Percentiles rank a stretch among this genome's conserved stretches.
Conservation (phyloP, 2,113 vertebrate species). For the Petroica traversi region DNA sequence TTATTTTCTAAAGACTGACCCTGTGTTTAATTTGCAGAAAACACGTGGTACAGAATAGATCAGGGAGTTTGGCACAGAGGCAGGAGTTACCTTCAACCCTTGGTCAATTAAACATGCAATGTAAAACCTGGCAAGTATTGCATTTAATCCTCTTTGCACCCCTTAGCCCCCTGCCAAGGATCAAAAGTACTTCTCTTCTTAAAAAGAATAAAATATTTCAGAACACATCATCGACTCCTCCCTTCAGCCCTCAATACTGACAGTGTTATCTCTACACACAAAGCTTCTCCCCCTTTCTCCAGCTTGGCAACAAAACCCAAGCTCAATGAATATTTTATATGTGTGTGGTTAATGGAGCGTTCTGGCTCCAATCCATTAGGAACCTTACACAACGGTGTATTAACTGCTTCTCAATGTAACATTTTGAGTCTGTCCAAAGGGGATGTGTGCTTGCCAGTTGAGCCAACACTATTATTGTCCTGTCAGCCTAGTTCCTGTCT, state of each 20-base stretch:
- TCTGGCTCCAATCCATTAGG: constrained; percentile 70
- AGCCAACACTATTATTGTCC: constrained; percentile 36
- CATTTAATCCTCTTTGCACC: constrained; percentile 59
- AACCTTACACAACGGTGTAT: constrained; percentile 73
- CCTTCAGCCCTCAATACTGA: constrained; percentile 12
- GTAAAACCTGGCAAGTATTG: constrained; percentile 47
- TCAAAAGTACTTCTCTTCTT: constrained; percentile 25
- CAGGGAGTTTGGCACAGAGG: not conserved
- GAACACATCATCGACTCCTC: not conserved
- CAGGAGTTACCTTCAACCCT: constrained; percentile 24
- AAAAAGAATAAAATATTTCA: constrained; percentile 24
- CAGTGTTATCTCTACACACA: constrained; percentile 24
- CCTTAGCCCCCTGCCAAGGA: constrained; percentile 24
- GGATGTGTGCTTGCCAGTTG: constrained; percentile 52
- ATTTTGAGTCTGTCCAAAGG: constrained; percentile 63
- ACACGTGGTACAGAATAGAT: not conserved
- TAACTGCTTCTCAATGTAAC: constrained; percentile 65
- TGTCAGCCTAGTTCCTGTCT: constrained; percentile 23
- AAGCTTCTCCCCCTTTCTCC: constrained; percentile 19
- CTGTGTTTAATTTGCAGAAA: not conserved
- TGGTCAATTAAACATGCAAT: constrained; percentile 62
- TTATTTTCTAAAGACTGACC: constrained; percentile 43
- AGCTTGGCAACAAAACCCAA: constrained; percentile 69
- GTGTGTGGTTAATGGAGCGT: constrained; percentile 72
- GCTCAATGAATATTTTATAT: constrained; percentile 71